Conservation (phyloP, 2,797 vertebrate genomes). For the Xyrichtys novacula region DNA sequence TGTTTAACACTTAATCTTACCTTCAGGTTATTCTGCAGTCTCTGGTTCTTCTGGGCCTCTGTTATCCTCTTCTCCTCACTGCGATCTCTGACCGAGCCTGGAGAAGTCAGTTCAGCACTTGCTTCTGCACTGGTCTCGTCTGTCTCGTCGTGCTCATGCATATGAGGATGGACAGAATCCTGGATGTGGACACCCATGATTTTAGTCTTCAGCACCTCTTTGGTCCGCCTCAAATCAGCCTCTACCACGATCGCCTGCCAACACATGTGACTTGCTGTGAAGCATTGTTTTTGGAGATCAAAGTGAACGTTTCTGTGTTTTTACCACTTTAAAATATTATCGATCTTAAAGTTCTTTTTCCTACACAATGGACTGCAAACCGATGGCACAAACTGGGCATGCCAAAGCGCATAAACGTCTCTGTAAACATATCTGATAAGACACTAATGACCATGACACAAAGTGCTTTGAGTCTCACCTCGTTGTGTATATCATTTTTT, state of each 20-base stretch:
- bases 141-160: slow-evolving; percentile 94
- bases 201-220: slow-evolving; percentile 92
- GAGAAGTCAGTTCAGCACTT: slow-evolving; percentile 91
- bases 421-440: too few relatives aligned
- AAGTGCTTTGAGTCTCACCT: too few relatives aligned
- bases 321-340: not conserved
- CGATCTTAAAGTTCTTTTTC: not conserved
- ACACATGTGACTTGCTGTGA: slow-evolving; percentile 45
- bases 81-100: slow-evolving; percentile 91
- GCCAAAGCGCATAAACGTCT: too few relatives aligned
- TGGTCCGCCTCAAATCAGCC: slow-evolving; percentile 93
- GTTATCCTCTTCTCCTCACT: slow-evolving; percentile 96
- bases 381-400: not conserved
- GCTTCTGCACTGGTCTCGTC: slow-evolving; percentile 96
- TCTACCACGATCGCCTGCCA: slow-evolving; percentile 91
- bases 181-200: slow-evolving; percentile 91
- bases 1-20: slow-evolving; percentile 69
- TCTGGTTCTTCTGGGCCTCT: slow-evolving; percentile 95
- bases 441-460: too few relatives aligned
- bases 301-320: not conserved
- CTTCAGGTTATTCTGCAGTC: slow-evolving; percentile 96
- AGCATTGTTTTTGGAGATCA: slow-evolving; percentile 18
- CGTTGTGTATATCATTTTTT: too few relatives aligned
- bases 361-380: not conserved
- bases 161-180: slow-evolving; percentile 84